Conservation (phyloP, 2,888 invertebrate genomes). For the Odontomyia ornata region DNA sequence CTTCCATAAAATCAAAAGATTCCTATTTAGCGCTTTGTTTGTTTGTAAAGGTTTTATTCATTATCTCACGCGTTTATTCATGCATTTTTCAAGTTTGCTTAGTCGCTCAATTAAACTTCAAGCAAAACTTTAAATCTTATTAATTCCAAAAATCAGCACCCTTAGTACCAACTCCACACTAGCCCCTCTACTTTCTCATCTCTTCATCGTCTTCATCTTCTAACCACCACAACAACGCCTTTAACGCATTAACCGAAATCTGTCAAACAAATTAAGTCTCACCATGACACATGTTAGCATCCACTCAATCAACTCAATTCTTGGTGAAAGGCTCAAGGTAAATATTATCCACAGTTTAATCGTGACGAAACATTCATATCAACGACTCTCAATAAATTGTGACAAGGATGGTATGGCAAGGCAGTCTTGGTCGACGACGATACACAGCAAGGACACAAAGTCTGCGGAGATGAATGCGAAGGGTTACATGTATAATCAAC, state of each 20-base stretch:
- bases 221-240: constrained; percentile 44
- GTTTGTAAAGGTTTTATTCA: too few species aligned
- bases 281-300: constrained; percentile 50
- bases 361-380: constrained; percentile 50
- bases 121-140: not conserved
- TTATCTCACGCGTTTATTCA: too few species aligned
- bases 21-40: too few species aligned
- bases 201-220: not conserved
- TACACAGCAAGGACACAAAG: not conserved
- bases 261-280: constrained; percentile 51
- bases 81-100: too few species aligned
- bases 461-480: not conserved
- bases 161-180: too few species aligned
- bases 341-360: constrained; percentile 45
- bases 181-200: too few species aligned
- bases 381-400: constrained; percentile 34
- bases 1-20: too few species aligned
- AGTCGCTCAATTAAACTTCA: too few species aligned
- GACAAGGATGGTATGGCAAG: constrained; percentile 21
- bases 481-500: constrained; percentile 18
- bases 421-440: not conserved
- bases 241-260: constrained; percentile 50
- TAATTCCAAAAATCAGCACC: too few species aligned
- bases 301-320: constrained; percentile 50
- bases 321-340: constrained; percentile 49